Evolutionary conservation across 2,797 vertebrate species (phyloP).

Genomic region (Oceanodroma leucorhoa): DNA sequence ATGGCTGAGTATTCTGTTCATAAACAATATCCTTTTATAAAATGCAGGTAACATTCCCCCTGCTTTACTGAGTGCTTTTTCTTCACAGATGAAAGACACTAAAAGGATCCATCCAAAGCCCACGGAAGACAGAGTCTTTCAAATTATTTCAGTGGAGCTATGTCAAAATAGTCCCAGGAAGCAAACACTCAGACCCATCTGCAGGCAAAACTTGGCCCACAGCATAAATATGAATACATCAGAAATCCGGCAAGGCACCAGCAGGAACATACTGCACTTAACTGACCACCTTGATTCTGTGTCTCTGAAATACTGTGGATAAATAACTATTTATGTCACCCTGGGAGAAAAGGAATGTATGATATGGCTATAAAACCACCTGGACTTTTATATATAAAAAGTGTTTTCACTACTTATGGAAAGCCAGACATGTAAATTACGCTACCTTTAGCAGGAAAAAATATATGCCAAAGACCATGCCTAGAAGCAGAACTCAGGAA

Average conservation of each 20-base stretch:
- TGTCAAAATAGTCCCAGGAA: neutral
- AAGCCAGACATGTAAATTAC: conserved; percentile 67
- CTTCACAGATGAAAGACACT: neutral
- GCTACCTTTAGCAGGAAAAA: conserved; percentile 29
- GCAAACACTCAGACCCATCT: neutral
- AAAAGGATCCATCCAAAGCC: neutral
- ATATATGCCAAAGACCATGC: conserved; percentile 50
- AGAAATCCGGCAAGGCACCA: neutral
- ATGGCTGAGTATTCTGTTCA: neutral
- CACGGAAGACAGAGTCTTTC: neutral
- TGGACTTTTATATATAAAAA: conserved; percentile 59
- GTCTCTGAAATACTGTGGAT: conserved; percentile 36
- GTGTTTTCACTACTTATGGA: conserved; percentile 56
- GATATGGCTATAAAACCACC: conserved; percentile 59
- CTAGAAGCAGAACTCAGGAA: conserved; percentile 43
- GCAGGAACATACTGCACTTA: conserved; percentile 21
- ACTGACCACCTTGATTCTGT: conserved; percentile 14
- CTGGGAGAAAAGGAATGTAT: conserved; percentile 61
- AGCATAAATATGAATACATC: neutral
- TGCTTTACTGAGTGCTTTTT: neutral
- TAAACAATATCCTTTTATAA: neutral
- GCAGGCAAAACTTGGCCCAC: neutral
- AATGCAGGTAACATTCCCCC: neutral
- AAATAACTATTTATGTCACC: conserved; percentile 58
- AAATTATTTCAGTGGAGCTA: neutral